Percentiles rank a stretch among this genome's conserved stretches.
Conservation (phyloP, 2,113 vertebrate species). For the Apaloderma vittatum region DNA sequence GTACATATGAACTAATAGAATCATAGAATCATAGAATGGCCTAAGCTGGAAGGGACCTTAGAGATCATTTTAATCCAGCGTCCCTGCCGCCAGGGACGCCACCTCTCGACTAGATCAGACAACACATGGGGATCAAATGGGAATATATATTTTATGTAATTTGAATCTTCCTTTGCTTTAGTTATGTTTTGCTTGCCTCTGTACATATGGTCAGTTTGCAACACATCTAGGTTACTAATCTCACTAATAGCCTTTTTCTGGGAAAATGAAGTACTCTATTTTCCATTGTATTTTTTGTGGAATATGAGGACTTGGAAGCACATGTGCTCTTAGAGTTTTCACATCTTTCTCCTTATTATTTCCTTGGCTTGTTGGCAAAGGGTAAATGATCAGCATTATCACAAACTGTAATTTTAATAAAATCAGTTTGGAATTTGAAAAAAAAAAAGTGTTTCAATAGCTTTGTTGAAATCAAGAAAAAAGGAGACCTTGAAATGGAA, state of each 20-base stretch:
- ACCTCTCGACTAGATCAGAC: too few species aligned
- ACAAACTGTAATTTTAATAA: background rate
- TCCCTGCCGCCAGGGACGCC: too few species aligned
- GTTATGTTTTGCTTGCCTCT: background rate
- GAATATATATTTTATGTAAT: background rate
- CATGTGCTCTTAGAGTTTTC: background rate
- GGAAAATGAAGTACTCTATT: background rate
- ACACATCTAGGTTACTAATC: background rate
- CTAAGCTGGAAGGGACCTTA: too few species aligned
- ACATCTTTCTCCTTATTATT: background rate
- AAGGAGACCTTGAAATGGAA: background rate
- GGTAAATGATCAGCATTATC: background rate
- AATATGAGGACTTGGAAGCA: background rate
- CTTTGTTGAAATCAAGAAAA: background rate
- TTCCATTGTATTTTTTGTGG: background rate
- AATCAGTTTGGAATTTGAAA: background rate
- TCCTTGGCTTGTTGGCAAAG: background rate
- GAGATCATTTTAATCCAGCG: too few species aligned
- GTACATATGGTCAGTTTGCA: background rate
- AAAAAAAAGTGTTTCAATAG: background rate
- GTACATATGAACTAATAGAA: background rate
- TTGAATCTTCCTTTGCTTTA: background rate
- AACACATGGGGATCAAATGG: too few species aligned
- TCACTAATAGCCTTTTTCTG: background rate
- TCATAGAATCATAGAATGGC: too few species aligned